Evolutionary conservation across 92 coral and sea anemone species (phyloP), one percentile per base, ranked within the genome.

Genomic region (Meandrina meandrites): DNA sequence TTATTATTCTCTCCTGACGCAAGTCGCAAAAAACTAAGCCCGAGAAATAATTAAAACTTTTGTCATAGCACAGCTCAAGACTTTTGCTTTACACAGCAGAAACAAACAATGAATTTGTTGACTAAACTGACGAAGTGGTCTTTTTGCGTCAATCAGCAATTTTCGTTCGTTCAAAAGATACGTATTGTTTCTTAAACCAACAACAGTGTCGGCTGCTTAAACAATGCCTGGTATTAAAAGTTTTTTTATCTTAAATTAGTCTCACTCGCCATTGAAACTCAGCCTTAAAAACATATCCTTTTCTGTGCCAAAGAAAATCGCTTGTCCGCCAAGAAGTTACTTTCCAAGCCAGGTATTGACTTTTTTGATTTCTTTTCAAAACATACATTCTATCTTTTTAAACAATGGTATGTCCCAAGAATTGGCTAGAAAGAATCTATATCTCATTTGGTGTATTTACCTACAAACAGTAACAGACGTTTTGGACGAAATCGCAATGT

Each of bases 121-220:
- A 74, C 81, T 32, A 84, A 32, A 48, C 45, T 68, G 48, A 69
- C 22, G 16, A 74, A 68, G 67, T 34, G 27, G 12, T 36, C 70
- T 17, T 37, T 34, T 40, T 40, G 37, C 67, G 48, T 57, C 67
- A 66, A 70, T 84, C 71, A 74, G 88, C 36, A 27, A 47, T 74
- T 40, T 48, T 53, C 18, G 53, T 32, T 28, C 36, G 27, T 19
- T 51, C 40, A 42, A 83, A 74, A 28, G 50, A 12, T 36, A 42
- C 54, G 68, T 24, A 84, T 74, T 78, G 79, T 78, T 84, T 58
- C 81, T 62, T 47, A 34, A 84, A 51, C 56, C 24, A 24, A 60
- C 53, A 28, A 16, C 47, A 58, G 72, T 62, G 34, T 48, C 73
- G 53, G 53, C 84, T 80, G 84, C 60, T 57, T n/a, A 58, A 80